phyloP scores from a whole-genome alignment of 2,888 invertebrate genomes.

The Epicampocera succincta region DNA sequence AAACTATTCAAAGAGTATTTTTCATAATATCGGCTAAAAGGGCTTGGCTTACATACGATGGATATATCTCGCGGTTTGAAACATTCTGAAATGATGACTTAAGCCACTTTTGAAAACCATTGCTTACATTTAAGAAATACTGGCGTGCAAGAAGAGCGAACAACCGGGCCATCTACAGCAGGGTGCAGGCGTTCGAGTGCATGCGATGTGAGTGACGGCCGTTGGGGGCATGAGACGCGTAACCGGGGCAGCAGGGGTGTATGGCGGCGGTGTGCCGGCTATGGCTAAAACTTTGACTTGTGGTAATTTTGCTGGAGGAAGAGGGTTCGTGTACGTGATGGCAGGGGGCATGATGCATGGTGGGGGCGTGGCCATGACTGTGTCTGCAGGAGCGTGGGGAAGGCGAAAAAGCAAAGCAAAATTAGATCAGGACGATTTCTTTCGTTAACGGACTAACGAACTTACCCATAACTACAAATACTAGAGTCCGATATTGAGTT shows the following conservation, averaged over 20 bases:
- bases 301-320: conserved; percentile 74
- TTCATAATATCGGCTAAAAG: conserved; percentile 39
- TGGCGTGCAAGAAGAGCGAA: conserved; percentile 1
- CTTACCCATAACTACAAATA: conserved; percentile 80
- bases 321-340: conserved; percentile 74
- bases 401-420: not conserved
- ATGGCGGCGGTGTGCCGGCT: conserved; percentile 74
- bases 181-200: conserved; percentile 80
- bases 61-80: conserved; percentile 2
- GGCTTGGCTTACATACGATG: too few species aligned
- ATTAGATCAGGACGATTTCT: not conserved
- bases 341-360: conserved; percentile 70
- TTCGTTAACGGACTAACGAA: not conserved
- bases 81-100: conserved; percentile 24
- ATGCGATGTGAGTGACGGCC: conserved; percentile 79
- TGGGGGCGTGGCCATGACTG: conserved; percentile 73
- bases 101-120: conserved; percentile 67
- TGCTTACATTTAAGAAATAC: conserved; percentile 52
- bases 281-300: conserved; percentile 81
- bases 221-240: conserved; percentile 75
- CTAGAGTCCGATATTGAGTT: conserved; percentile 80
- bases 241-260: conserved; percentile 81
- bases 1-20: conserved; percentile 33
- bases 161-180: conserved; percentile 74
- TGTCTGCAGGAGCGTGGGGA: conserved; percentile 60